Percentiles rank a stretch among this genome's conserved stretches.
These are phyloP conservation scores for Nipponacmea schrenckii DNA, from an alignment of 2,888 invertebrate species.

Conservation along the genomic window DNA sequence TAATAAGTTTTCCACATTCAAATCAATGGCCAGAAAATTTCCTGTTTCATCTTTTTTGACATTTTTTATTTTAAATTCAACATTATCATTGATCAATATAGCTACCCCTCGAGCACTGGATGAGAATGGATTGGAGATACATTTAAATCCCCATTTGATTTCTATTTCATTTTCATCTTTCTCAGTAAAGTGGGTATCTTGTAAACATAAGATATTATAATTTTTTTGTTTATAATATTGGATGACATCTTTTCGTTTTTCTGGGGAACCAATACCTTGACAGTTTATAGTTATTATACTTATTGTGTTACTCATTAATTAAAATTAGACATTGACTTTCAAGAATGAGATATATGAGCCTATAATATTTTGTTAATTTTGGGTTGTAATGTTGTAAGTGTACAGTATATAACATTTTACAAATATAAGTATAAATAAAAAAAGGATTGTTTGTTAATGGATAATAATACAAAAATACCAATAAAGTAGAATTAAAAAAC, in stretches of 20 bases:
- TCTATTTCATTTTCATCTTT: not conserved
- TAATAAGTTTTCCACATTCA: not conserved
- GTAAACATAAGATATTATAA: no score
- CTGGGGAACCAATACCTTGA: not conserved
- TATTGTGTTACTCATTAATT: not conserved
- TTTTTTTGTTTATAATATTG: not conserved
- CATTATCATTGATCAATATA: not conserved
- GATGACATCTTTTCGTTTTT: not conserved
- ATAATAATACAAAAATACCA: no score
- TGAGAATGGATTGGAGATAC: not conserved
- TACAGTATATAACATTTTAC: no score
- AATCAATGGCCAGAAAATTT: not conserved
- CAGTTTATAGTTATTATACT: slow-evolving; percentile 2
- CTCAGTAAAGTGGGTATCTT: no score
- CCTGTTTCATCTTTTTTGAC: not conserved
- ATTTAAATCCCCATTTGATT: not conserved
- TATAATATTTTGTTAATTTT: no score
- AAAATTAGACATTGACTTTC: no score
- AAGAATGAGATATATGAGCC: no score
- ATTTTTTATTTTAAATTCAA: not conserved
- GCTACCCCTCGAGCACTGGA: not conserved
- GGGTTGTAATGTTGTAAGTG: no score
- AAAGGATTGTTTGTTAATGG: no score
- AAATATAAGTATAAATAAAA: no score
- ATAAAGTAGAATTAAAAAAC: no score